phyloP scores from a whole-genome alignment of 2,113 vertebrate species.

The Leucosticte australis region DNA sequence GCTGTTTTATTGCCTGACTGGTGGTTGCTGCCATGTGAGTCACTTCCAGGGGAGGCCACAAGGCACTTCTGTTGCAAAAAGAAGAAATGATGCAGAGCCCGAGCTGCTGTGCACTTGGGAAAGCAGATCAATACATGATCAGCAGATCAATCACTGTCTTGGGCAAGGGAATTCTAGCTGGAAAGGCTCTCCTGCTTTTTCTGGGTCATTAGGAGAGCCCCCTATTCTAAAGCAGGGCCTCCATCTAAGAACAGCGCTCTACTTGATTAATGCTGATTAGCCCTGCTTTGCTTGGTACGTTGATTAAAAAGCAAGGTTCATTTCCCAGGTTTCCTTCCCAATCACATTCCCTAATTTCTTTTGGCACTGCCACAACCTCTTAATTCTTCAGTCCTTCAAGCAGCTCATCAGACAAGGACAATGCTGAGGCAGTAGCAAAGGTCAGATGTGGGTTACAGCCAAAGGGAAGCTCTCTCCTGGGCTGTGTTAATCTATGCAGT shows the following conservation, averaged over 20 bases:
- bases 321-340: slow-evolving; percentile 67
- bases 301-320: slow-evolving; percentile 63
- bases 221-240: slow-evolving; percentile 49
- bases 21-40: slow-evolving; percentile 7
- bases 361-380: slow-evolving; percentile 46
- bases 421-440: slow-evolving; percentile 1
- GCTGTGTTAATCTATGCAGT: not conserved
- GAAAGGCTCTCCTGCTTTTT: slow-evolving; percentile 4
- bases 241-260: slow-evolving; percentile 35
- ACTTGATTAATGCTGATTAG: slow-evolving; percentile 74
- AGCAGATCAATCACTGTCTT: slow-evolving; percentile 3
- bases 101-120: not conserved
- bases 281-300: slow-evolving; percentile 30
- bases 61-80: not conserved
- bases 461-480: not conserved
- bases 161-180: not conserved
- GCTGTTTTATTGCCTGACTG: slow-evolving; percentile 19
- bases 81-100: not conserved
- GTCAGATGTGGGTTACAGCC: not conserved
- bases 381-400: slow-evolving; percentile 39
- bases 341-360: slow-evolving; percentile 59
- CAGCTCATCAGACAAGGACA: slow-evolving; percentile 54
- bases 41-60: not conserved
- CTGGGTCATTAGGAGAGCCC: slow-evolving; percentile 36
- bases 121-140: slow-evolving; percentile 17